Conservation (phyloP, 1,140 invertebrate genomes). For the Dreissena rostriformis region DNA sequence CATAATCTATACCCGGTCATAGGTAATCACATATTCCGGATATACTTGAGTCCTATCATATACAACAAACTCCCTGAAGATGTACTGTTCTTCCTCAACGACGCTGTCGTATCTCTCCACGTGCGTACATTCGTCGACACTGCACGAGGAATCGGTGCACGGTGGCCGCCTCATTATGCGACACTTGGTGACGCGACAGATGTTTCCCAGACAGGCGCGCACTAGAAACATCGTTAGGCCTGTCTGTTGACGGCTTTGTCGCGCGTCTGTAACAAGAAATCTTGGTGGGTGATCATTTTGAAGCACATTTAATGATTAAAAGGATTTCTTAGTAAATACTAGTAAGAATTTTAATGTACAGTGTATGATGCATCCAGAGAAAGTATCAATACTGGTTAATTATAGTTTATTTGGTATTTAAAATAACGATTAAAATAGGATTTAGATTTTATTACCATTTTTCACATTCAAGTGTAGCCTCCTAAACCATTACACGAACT, state of each 20-base stretch:
- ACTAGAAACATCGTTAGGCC: constrained; percentile 57
- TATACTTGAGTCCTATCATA: constrained; percentile 50
- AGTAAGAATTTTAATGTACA: no score
- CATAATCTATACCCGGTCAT: constrained; percentile 6
- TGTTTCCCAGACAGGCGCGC: constrained; percentile 56
- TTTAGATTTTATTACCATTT: no score
- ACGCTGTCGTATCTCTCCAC: constrained; percentile 45
- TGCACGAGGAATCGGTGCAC: constrained; percentile 45
- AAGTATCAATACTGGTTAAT: no score
- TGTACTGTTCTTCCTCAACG: constrained; percentile 43
- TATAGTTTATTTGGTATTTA: no score
- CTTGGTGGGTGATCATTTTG: neutral
- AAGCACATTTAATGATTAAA: neutral
- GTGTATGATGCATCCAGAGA: no score
- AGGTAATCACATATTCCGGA: constrained; percentile 46
- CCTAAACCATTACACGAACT: no score
- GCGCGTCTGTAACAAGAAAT: constrained; percentile 40
- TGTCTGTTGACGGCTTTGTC: constrained; percentile 11
- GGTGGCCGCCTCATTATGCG: constrained; percentile 48
- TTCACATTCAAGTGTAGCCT: no score
- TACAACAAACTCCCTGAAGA: constrained; percentile 51
- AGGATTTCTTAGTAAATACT: neutral
- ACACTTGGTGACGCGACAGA: constrained; percentile 34
- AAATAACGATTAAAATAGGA: no score
- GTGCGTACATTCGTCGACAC: constrained; percentile 41